Base-by-base conservation (phyloP, 2,888 invertebrate genomes). In the Entomobrya proxima region DNA sequence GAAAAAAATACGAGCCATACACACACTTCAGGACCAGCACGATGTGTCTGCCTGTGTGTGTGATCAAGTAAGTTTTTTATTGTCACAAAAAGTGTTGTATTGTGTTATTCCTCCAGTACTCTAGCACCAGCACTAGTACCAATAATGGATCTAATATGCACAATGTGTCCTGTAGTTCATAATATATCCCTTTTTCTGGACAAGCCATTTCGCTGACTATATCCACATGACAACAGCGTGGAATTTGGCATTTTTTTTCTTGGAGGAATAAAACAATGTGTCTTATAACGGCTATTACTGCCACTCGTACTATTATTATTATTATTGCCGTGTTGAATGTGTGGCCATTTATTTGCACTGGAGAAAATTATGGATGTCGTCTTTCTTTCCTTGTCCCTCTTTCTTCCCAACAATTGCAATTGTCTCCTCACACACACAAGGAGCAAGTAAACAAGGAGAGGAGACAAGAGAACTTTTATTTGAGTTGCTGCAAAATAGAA, bases 281-380 rank as follows among this genome's bases (percentile, higher is more conserved):
- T 69, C 44, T 40, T 69, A 27, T 72, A 72, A 67, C 37, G n/a
- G 35, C 64, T 37, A 18, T 35, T 67, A 67, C n/a, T n/a, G n/a
- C 64, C 37, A 37, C 37, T 3, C n/a, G 37, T 47, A n/a, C 1
- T 72, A 18, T 47, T 47, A 13, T 21, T 64, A 27, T 13, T 69
- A 6, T 72, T 58, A 58, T 58, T 67, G 37, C 37, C 21, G 24
- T 67, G 37, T 7, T 67, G 64, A 67, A 72, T 27, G n/a, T 47
- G 30, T 3, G 27, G 7, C 47, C 72, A 47, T 47, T 72, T 30
- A 72, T 47, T 72, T 47, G 72, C 72, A 44, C 47, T 47, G 24
- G 30, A 72, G 47, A 72, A 30, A 47, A 72, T 72, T 72, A 72
- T 72, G 30, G 47, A 72, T 24, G 72, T 47, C 72, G 72, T 72